Evolutionary conservation across 1,140 invertebrate species (phyloP).

Genomic region (Tetramorium simillimum): DNA sequence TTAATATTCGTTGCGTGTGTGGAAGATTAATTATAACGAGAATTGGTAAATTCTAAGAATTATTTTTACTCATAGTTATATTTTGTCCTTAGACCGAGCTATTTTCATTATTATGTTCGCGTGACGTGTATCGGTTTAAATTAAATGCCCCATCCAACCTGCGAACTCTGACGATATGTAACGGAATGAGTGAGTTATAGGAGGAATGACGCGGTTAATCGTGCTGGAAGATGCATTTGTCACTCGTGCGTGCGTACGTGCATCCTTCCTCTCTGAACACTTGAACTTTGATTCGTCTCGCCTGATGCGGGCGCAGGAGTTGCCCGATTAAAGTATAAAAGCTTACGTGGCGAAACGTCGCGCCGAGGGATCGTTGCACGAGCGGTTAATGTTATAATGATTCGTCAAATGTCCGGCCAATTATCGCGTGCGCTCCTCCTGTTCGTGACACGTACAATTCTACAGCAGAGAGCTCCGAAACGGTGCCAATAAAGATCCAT

Average conservation of each 20-base stretch:
- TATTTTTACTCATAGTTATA: not conserved
- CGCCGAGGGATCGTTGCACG: conserved; percentile 44
- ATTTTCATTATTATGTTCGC: conserved; percentile 9
- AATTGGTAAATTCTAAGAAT: not conserved
- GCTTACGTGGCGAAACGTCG: conserved; percentile 55
- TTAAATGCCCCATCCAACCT: not conserved
- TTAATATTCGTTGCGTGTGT: not conserved
- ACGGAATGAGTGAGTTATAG: not conserved
- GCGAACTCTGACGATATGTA: not conserved
- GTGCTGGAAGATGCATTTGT: not conserved
- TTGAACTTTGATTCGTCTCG: conserved; percentile 35
- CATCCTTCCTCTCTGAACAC: conserved; percentile 13
- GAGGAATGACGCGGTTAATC: not conserved
- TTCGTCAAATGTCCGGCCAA: conserved; percentile 78
- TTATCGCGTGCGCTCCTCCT: conserved; percentile 63
- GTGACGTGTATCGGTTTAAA: not conserved
- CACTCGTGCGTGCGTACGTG: not conserved
- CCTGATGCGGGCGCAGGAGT: conserved; percentile 19
- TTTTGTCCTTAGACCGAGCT: not conserved
- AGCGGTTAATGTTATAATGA: conserved; percentile 67
- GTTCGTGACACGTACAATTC: conserved; percentile 71
- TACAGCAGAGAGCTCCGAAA: conserved; percentile 58
- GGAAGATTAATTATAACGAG: not conserved
- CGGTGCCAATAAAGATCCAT: conserved; percentile 65
- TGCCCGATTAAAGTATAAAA: conserved; percentile 56